Evolutionary conservation across 64 coral and sea anemone genomes (phyloP).

Genomic region (Montipora capricornis): DNA sequence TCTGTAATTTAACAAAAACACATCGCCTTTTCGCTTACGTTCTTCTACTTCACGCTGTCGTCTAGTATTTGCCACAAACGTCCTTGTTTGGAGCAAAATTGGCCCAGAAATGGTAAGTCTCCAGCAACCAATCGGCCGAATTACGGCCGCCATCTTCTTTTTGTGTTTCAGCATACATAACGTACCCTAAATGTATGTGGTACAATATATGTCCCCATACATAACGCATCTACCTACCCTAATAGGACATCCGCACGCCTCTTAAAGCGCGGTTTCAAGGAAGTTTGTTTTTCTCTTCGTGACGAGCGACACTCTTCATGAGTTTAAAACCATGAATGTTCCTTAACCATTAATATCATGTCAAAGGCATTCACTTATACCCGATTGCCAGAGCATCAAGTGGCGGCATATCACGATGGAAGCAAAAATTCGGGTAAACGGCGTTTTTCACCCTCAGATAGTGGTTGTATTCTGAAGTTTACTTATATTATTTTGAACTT

Average conservation of each 20-base stretch:
- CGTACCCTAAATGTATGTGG: neutral
- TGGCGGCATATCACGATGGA: slow-evolving; percentile 84
- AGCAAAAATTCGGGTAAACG: slow-evolving; percentile 66
- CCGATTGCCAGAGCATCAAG: slow-evolving; percentile 90
- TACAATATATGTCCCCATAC: no score
- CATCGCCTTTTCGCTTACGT: slow-evolving; percentile 77
- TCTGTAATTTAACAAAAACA: slow-evolving; percentile 88
- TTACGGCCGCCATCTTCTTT: slow-evolving; percentile 86
- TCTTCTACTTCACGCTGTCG: slow-evolving; percentile 12
- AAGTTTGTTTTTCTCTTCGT: neutral
- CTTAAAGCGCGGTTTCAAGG: neutral
- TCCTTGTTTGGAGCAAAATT: slow-evolving; percentile 29
- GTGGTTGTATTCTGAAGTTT: neutral
- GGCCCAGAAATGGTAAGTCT: slow-evolving; percentile 9
- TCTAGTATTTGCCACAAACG: slow-evolving; percentile 33
- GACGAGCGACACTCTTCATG: no score
- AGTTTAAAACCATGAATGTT: neutral
- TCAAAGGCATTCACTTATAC: slow-evolving; percentile 82
- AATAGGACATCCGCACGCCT: neutral
- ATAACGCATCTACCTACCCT: neutral
- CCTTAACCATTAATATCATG: slow-evolving; percentile 33
- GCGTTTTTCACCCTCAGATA: neutral
- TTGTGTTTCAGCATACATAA: slow-evolving; percentile 28
- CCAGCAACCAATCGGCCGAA: slow-evolving; percentile 4
- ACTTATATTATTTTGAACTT: neutral